Evolutionary conservation across 2,888 invertebrate species (phyloP), one percentile per base, ranked within the genome.

Genomic region (Tinea trinotella): DNA sequence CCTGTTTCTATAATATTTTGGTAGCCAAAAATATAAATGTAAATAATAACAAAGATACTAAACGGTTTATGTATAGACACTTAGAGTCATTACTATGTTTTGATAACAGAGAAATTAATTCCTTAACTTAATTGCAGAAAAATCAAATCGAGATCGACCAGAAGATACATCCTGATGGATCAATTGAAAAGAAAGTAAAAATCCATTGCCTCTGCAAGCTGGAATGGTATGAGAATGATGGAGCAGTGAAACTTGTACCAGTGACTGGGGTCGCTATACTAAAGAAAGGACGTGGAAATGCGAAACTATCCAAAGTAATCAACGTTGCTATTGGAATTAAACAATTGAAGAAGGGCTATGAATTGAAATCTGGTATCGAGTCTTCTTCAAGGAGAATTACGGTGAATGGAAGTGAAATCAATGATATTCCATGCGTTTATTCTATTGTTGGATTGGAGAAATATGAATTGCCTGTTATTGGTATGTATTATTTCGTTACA

Each of bases 401-500:
- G 3, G 90, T 92, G 6, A 86, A 83, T 57, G 90, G 91, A 50
- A 69, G 76, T 57, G 88, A 88, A 56, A 88, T 91, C 56, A 86
- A 87, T 56, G 91, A 91, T 71, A 87, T 91, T 64, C 91, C 92
- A 19, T 90, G 90, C 58, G 87, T 88, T 58, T 92, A 91, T 64
- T 87, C 88, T 52, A 84, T 91, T 62, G 89, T 88, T 61, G 92
- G 91, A 22, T 78, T 92, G 55, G 88, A 90, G 64, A 85, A 84
- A 65, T 89, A 90, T 65, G 91, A 92, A 72, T 74, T 91, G n/a
- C 91, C 91, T 53, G 91, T 90, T 62, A 89, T 91, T 62, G 91
- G 91, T 91, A 78, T 84, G 83, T 64, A 4, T 1, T 30, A 30
- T 30, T 30, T 30, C n/a, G n/a, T n/a, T n/a, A n/a, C n/a, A n/a